Percentiles rank a stretch among this genome's conserved stretches.
Conservation (phyloP, 2,113 vertebrate genomes). For the Delphinus delphis region DNA sequence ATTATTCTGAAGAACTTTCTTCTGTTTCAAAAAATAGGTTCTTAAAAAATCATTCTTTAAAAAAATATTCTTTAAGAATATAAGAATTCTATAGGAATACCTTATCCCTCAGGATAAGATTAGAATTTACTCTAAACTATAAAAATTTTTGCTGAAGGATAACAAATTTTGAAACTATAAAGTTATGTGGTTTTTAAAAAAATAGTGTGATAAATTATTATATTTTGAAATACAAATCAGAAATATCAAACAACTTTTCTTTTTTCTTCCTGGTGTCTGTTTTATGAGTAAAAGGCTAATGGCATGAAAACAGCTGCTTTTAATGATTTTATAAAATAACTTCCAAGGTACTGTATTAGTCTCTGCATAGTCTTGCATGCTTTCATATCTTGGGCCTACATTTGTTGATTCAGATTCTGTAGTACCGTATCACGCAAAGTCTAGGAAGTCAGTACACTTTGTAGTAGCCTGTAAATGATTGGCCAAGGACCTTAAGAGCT, state of each 20-base stretch:
- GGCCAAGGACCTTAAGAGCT: neutral
- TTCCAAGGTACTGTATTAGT: neutral
- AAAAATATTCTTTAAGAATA: neutral
- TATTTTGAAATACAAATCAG: slow-evolving; percentile 23
- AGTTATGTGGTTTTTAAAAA: neutral
- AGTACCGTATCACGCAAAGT: neutral
- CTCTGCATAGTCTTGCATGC: neutral
- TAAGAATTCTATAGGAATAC: slow-evolving; percentile 10
- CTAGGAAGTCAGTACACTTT: neutral
- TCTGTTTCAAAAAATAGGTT: neutral
- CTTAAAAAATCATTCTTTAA: neutral
- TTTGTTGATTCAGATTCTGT: neutral
- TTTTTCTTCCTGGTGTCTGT: neutral
- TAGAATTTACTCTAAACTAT: neutral
- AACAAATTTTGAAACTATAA: neutral
- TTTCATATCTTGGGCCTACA: neutral
- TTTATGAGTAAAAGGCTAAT: neutral
- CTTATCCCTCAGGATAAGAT: neutral
- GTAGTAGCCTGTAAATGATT: neutral
- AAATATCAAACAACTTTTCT: neutral
- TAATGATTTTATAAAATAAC: neutral
- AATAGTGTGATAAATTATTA: neutral
- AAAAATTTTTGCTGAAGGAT: neutral
- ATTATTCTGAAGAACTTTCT: neutral
- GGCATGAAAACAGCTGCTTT: neutral